Evolutionary conservation across 1,140 invertebrate species (phyloP).

Genomic region (Zaprionus nigranus): DNA sequence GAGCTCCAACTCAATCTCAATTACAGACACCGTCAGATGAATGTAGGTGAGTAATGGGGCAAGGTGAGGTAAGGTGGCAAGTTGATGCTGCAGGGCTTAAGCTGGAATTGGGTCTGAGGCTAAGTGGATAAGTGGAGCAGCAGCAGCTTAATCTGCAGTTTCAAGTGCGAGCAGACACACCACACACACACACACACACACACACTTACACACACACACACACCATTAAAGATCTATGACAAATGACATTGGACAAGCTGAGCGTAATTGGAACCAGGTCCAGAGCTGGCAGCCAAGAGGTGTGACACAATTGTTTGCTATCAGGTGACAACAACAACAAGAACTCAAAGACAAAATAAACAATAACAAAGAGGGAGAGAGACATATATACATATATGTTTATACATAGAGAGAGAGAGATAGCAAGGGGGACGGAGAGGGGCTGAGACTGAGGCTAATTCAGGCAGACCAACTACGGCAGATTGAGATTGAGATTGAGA

Average conservation of each 20-base stretch:
- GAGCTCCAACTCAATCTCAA: constrained; percentile 32
- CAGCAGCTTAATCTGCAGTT: not conserved
- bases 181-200: constrained; percentile 1
- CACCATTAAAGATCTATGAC: constrained; percentile 55
- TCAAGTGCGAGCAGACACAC: constrained; percentile 10
- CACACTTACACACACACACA: not conserved
- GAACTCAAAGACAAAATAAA: constrained; percentile 3
- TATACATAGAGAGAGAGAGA: not conserved
- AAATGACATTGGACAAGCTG: constrained; percentile 70
- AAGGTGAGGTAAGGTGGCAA: not conserved
- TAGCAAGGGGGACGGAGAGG: constrained; percentile 19
- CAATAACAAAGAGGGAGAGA: constrained; percentile 1
- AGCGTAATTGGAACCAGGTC: constrained; percentile 42
- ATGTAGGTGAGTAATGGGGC: constrained; percentile 11
- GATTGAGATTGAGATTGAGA: constrained; percentile 52
- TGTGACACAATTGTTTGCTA: constrained; percentile 76
- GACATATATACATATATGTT: no score
- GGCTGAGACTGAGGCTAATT: constrained; percentile 37
- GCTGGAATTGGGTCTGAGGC: constrained; percentile 22
- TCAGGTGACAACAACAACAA: constrained; percentile 49
- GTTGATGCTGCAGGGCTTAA: constrained; percentile 13
- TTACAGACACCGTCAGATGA: constrained; percentile 24
- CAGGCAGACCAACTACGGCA: constrained; percentile 38
- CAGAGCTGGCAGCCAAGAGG: constrained; percentile 47
- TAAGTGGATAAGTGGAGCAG: constrained; percentile 15